Evolutionary conservation across 2,888 invertebrate species (phyloP), one percentile per base, ranked within the genome.

Genomic region (Agrilus cyanescens): DNA sequence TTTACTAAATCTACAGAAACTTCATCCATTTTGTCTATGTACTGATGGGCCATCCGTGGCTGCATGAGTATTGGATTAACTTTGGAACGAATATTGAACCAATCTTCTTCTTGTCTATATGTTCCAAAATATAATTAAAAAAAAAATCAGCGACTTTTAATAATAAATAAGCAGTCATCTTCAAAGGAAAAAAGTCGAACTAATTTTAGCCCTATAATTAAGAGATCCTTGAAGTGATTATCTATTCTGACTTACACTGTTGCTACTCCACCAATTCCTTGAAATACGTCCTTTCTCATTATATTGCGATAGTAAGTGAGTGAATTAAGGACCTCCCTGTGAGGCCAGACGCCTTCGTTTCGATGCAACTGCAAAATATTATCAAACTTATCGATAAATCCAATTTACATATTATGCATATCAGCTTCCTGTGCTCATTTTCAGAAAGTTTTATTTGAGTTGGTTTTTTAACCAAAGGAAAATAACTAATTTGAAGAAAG

Each of bases 51-150:
- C 3, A 54, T 53, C 46, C 65, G 62, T 1, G 75, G 74, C 46
- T 70, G 62, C 71, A 76, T 67, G 62, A 76, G 63, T 46, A 71
- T 66, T 45, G 70, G 70, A 52, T 74, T 74, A 2, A 72, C 69
- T n/a, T 66, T 66, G 20, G 66, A 63, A 41, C 75, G 57, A 12
- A 73, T 56, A 37, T 70, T 59, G 50, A 70, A 70, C 75, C 76
- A 76, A 46, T 72, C 70, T 40, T 72, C 69, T 5, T 73, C 74
- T 53, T 75, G 70, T 30, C 75, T 62, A 44, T 12, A 54, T 54
- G 13, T 29, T 34, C 2, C 13, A 13, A 36, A 14, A 10, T 10
- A 25, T 4, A 8, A 6, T 32, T 30, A 30, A 30, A 30, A 30
- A 12, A 12, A 30, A 12, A 10, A 10, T 10, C 12, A 30, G 12